Evolutionary conservation across 2,113 vertebrate genomes (phyloP), one percentile per base, ranked within the genome.

Genomic region (Trematomus loennbergii): DNA sequence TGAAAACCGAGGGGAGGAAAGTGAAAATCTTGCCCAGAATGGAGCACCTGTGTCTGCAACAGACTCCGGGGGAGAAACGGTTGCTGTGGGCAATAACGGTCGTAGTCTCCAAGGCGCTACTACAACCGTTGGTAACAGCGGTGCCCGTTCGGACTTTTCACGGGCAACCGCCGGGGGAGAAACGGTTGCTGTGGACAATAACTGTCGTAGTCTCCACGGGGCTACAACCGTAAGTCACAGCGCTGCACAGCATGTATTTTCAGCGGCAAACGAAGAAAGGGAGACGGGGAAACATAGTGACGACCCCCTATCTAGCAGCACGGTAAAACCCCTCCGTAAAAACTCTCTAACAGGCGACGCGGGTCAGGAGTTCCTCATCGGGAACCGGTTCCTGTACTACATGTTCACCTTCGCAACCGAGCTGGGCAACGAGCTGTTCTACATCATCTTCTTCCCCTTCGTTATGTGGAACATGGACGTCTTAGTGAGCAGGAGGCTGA

Each of bases 361-460:
- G 16, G 95, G 95, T 1, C 96, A 96, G 83, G 94, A 96, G 93
- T 96, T 97, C 92, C 65, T 92, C 25, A 96, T 96, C 84, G 87
- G 94, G 62, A 98, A 96, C 94, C 94, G 90, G 69, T 89, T 96
- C 43, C 90, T 99, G 25, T 98, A 94, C 90, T 99, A 96, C 90
- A 82, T 97, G n/a, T 99, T 99, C 95, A 94, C 95, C 40, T 85
- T 98, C 25, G 98, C 97, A 53, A 98, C 98, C 12, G 98, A 98
- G 74, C 94, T 99, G 87, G 98, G 98, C 84, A 99, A 99, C 87
- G 98, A 99, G 89, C 90, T 96, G 58, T 99, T 99, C 87, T 99
- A 98, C 93, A 97, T 97, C 90, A 89, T 94, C 12, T 99, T 99
- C 88, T 99, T 99, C 91, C 97, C 98, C 3, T 98, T 97, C 91